Percentiles rank a stretch among this genome's conserved stretches.
Conservation (phyloP, 2,888 invertebrate genomes). For the Drosophila cognata region DNA sequence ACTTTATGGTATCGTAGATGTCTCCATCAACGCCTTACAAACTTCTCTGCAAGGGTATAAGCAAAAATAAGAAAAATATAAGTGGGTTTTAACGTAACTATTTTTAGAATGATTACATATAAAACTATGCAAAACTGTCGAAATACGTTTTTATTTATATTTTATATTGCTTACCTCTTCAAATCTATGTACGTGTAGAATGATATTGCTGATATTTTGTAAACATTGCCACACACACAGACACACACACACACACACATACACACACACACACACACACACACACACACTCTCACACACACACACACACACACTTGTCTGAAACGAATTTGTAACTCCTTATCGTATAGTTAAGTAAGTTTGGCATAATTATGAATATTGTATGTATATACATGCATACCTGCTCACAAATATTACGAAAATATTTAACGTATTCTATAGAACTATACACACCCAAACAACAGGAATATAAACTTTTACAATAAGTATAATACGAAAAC, state of each 20-base stretch:
- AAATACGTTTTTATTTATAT: conserved; percentile 33
- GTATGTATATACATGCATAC: not conserved
- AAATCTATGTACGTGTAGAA: conserved; percentile 31
- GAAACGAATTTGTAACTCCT: conserved; percentile 68
- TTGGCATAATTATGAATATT: conserved; percentile 21
- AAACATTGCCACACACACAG: conserved; percentile 34
- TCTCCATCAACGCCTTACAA: not conserved
- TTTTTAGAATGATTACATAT: conserved; percentile 28
- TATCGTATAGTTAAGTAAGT: conserved; percentile 51
- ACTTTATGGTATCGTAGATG: not conserved
- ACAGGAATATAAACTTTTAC: conserved; percentile 22
- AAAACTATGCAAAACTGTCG: conserved; percentile 31
- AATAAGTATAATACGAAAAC: conserved; percentile 33
- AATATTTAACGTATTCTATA: conserved; percentile 16
- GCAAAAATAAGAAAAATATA: not conserved
- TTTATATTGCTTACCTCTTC: conserved; percentile 36
- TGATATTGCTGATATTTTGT: conserved; percentile 48
- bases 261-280: not conserved
- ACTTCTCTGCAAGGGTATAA: conserved; percentile 1
- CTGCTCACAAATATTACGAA: conserved; percentile 12
- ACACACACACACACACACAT: conserved; percentile 8
- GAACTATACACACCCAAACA: conserved; percentile 23
- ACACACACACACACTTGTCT: conserved; percentile 39
- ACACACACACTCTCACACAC: conserved; percentile 29
- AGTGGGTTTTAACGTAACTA: conserved; percentile 37